Percentiles rank a stretch among this genome's conserved stretches.
Evolutionary conservation across 1,140 invertebrate species (phyloP).

Genomic region (Drosophila ercepeae): DNA sequence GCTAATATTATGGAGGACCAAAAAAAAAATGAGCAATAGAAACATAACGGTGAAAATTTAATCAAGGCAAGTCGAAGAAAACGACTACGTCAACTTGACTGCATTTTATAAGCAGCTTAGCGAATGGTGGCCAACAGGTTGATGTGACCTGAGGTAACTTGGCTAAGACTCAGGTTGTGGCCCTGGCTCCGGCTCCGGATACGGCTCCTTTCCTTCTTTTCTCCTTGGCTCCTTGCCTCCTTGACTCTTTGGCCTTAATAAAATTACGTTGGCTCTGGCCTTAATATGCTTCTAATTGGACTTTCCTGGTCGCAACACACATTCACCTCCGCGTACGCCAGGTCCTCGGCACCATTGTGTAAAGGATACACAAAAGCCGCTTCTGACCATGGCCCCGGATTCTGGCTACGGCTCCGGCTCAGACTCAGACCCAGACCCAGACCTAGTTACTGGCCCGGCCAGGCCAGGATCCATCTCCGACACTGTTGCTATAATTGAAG

Average conservation of each 20-base stretch:
- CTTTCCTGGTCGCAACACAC: slow-evolving; percentile 42
- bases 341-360: slow-evolving; percentile 14
- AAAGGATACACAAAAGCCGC: slow-evolving; percentile 48
- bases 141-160: slow-evolving; percentile 27
- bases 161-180: slow-evolving; percentile 2
- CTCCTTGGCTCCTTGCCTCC: neutral
- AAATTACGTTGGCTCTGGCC: slow-evolving; percentile 65
- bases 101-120: slow-evolving; percentile 76
- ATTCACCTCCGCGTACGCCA: slow-evolving; percentile 1
- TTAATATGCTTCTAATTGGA: slow-evolving; percentile 78
- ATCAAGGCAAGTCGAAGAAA: slow-evolving; percentile 72
- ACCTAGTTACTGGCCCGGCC: neutral
- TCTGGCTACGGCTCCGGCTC: neutral
- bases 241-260: slow-evolving; percentile 52
- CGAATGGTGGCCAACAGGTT: slow-evolving; percentile 55
- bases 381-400: slow-evolving; percentile 23
- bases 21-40: slow-evolving; percentile 53
- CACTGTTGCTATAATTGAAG: slow-evolving; percentile 39
- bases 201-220: too few species aligned
- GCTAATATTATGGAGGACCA: slow-evolving; percentile 67
- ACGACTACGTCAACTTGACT: slow-evolving; percentile 53
- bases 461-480: too few species aligned
- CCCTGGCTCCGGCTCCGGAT: slow-evolving; percentile 1
- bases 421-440: neutral
- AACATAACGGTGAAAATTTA: slow-evolving; percentile 78